Base-by-base conservation (phyloP, 2,797 vertebrate species). In the Coccyzus lansbergi region DNA sequence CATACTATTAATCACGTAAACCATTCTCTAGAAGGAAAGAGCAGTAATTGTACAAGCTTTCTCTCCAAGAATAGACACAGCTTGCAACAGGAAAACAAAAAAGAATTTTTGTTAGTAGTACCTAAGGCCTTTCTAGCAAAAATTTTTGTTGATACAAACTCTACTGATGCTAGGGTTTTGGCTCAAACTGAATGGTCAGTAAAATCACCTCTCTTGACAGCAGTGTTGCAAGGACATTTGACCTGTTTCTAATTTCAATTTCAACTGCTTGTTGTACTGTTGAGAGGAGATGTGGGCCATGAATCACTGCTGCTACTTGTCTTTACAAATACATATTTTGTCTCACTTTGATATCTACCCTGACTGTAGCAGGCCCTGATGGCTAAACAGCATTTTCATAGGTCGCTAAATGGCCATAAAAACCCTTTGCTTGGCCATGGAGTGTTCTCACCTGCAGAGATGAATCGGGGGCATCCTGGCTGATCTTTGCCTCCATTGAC, bases 401-500 rank as follows among this genome's bases (percentile, higher is more conserved):
- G 28, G 31, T 25, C 64, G 49, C 42, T 75, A 13, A 65, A 59
- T 14, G 20, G 29, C 42, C 33, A 14, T 8, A 8, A 81, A 78
- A 86, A 20, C 20, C 51, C 51, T 71, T 67, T 81, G 28, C 44
- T 78, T 86, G 49, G n/a, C 28, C 15, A 36, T 21, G 44, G 53
- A 33, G 29, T 49, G 17, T 51, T 94, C 95, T 95, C 46, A 98
- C 98, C 98, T 96, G 94, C 86, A 11, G 96, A 94, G 90, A 97
- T 83, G 93, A 96, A 94, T 12, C 33, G 93, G 4, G 98, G 96
- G 77, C 99, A 99, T 89, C 99, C 99, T 3, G 98, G 98, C 95
- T 99, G 99, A 96, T 99, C 99, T 94, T 98, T 98, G 33, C 99
- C 99, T 68, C 99, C 99, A 3, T 99, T 99, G 91, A 99, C 96